Conservation (phyloP, 2,888 invertebrate genomes). For the Tetrapedia diversipes region DNA sequence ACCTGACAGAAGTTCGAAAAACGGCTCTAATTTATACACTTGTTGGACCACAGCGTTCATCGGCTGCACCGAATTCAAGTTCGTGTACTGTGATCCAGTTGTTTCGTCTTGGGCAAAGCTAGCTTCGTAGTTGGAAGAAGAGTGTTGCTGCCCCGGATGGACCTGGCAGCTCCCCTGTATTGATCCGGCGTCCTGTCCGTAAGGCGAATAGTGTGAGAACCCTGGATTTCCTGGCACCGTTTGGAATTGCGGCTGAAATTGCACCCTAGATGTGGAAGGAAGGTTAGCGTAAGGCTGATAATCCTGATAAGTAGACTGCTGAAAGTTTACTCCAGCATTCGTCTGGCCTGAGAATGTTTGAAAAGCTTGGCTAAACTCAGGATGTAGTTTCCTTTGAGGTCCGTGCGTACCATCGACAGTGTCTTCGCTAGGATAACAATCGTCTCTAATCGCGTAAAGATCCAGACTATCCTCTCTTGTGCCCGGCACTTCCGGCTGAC, state of each 20-base stretch:
- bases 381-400: slow-evolving; percentile 83
- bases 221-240: slow-evolving; percentile 63
- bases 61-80: slow-evolving; percentile 86
- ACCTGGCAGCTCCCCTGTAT: slow-evolving; percentile 60
- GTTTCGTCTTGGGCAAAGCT: slow-evolving; percentile 83
- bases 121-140: slow-evolving; percentile 70
- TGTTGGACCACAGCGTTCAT: slow-evolving; percentile 80
- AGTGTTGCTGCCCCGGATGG: slow-evolving; percentile 64
- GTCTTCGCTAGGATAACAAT: slow-evolving; percentile 85
- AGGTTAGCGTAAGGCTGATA: slow-evolving; percentile 72
- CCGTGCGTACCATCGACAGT: slow-evolving; percentile 82
- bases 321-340: slow-evolving; percentile 62
- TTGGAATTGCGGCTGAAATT: slow-evolving; percentile 73
- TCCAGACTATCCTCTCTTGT: slow-evolving; percentile 86
- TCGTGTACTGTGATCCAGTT: slow-evolving; percentile 86
- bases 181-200: slow-evolving; percentile 67
- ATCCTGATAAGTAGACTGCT: slow-evolving; percentile 71
- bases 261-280: slow-evolving; percentile 78
- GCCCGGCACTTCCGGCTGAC: slow-evolving; percentile 74
- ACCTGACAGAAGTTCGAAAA: slow-evolving; percentile 86
- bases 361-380: slow-evolving; percentile 79
- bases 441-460: slow-evolving; percentile 86
- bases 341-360: slow-evolving; percentile 75
- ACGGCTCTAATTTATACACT: slow-evolving; percentile 88
- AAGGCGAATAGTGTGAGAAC: slow-evolving; percentile 75